Evolutionary conservation across 2,113 vertebrate species (phyloP), one percentile per base, ranked within the genome.

Genomic region (Neodon shergylaensis): DNA sequence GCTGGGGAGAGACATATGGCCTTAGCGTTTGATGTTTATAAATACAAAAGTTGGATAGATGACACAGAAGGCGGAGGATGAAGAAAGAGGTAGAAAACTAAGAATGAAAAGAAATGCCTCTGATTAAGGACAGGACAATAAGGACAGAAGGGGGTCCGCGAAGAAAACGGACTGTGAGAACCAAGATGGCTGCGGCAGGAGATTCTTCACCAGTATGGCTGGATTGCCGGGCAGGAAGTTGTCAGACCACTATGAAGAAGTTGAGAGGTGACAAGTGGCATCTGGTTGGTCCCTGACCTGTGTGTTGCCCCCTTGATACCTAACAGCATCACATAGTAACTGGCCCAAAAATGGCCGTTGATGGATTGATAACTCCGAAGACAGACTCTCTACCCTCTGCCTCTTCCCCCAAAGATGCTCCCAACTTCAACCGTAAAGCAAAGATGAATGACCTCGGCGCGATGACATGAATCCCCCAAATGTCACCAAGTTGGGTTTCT

Each of bases 401-500:
- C 33, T 83, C 36, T 70, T 68, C 65, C 33, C 19, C 79, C 61
- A 52, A 47, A 93, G 83, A 83, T 16, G 5, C 5, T 47, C 61
- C 47, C 8, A 3, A 58, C 49, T 81, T 96, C 84, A 26, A 63
- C 0, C 78, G 54, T 88, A 42, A 79, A 78, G 79, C 44, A 4
- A 76, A 94, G 85, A 88, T 14, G 90, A 90, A 88, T 0, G 12
- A 81, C 84, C 61, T 91, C 88, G 73, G 21, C 47, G 0, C 2
- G 65, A 42, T 13, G 70, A 19, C 93, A 28, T 0, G 7, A 31
- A 13, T 44, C 54, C 77, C 90, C 88, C 39, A 94, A 31, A 88
- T n/a, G 58, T 96, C 92, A 81, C 52, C 16, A 19, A 73, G 88
- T 47, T 81, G 92, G 63, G 91, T 49, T 77, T 77, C 72, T 81